Base-by-base conservation (phyloP, 2,888 invertebrate genomes). In the Cantharis rufa region DNA sequence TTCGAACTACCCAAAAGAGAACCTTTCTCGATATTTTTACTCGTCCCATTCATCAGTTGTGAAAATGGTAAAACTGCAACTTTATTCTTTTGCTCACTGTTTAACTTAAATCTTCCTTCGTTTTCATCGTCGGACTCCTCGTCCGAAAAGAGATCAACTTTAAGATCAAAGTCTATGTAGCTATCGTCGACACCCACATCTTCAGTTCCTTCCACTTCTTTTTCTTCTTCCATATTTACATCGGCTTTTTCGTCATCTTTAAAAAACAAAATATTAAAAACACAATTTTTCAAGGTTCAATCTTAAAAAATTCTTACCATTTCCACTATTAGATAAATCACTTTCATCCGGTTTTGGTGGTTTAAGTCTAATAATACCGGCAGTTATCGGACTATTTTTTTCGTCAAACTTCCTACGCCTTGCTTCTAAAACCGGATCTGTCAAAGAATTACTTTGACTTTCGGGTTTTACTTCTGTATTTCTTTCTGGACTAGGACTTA, bases 351-450 rank as follows among this genome's bases (percentile, higher is more conserved):
- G 24, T 24, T 11, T 69, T 81, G 85, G 84, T 15, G 84, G 83
- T 80, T 84, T 87, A 62, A 91, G 87, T 62, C 90, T 87, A 70
- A 91, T 90, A 78, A 90, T 89, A 1, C 89, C 90, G 80, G 88
- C 88, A 61, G 88, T 84, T 15, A 87, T 86, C 79, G 88, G 88
- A 28, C 90, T 88, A 76, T 88, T 89, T 24, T 87, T 88, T 5
- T 87, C 86, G 83, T 91, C 90, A 83, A 91, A 91, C 81, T 91
- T 91, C 62, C 85, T 86, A 76, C 88, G 88, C 16, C 91, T 85
- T 0, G 91, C 91, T 80, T 90, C 90, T 69, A 91, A 83, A 28
- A 91, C 83, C 0, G 90, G 89, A 84, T 91, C 89, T 64, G 84
- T 16, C 10, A 74, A 71, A 69, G 82, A 76, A 7, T 78, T 76